Conservation (phyloP, 1,140 invertebrate genomes). For the Drosophila setifemur region DNA sequence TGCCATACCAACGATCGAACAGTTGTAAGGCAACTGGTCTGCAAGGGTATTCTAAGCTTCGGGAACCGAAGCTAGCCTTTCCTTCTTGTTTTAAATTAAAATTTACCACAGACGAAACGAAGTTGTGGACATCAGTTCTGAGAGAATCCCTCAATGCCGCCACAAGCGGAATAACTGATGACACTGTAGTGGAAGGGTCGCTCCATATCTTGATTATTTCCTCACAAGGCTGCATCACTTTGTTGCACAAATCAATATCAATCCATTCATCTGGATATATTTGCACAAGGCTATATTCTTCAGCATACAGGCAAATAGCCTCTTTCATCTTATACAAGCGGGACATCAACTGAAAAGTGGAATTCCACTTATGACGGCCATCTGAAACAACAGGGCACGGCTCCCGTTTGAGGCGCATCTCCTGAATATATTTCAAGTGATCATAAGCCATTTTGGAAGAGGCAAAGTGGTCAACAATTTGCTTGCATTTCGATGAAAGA, state of each 20-base stretch:
- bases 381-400: background rate
- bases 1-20: no score
- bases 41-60: no score
- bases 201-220: constrained; percentile 57
- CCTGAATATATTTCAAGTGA: constrained; percentile 50
- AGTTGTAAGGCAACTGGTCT: no score
- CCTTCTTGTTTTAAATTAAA: no score
- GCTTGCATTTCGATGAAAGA: constrained; percentile 38
- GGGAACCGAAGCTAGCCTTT: no score
- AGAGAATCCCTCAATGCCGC: constrained; percentile 54
- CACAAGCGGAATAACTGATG: constrained; percentile 56
- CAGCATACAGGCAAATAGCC: constrained; percentile 36
- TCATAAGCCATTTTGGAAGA: constrained; percentile 27
- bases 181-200: constrained; percentile 23
- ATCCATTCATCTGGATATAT: constrained; percentile 60
- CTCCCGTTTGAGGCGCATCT: constrained; percentile 35
- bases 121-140: constrained; percentile 53
- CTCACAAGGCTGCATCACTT: constrained; percentile 55
- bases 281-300: constrained; percentile 46
- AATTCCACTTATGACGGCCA: constrained; percentile 23
- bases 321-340: constrained; percentile 42
- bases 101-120: constrained; percentile 51
- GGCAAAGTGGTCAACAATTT: constrained; percentile 53
- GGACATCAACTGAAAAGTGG: constrained; percentile 33
- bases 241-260: constrained; percentile 54